Base-by-base conservation (phyloP, 2,888 invertebrate genomes). In the Cerceris ruficornis region DNA sequence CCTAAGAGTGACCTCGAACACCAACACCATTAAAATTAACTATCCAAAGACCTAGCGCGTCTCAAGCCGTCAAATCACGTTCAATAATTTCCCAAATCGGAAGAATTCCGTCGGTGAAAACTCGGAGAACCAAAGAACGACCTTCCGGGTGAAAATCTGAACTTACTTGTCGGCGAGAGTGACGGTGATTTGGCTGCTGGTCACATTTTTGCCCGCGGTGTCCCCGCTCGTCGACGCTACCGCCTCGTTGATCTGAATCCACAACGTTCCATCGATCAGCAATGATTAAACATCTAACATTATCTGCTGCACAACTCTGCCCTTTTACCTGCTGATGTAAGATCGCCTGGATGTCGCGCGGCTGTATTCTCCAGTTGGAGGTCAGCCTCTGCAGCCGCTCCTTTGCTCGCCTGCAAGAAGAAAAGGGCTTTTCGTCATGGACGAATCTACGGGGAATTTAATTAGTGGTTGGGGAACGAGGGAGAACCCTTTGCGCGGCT, bases 301-400 rank as follows among this genome's bases (percentile, higher is more conserved):
- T 15, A 14, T n/a, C 2, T 5, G 43, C 17, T 17, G 15, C 7
- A 7, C 0, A 7, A 17, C n/a, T 52, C 28, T 52, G 52, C n/a
- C 58, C 72, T 50, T 78, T 82, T 89, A 91, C 92, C 91, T 91
- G 90, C 84, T 91, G 90, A 84, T 91, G 90, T 69, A 90, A 81
- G 84, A 91, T 91, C 66, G 91, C 89, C 83, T 92, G 88, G 79
- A 92, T 92, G 82, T 92, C 92, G 73, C 89, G 89, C 76, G 98
- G 98, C 88, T 97, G 97, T 94, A 98, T 97, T 89, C 97, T 95
- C 93, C 97, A 97, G 94, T 98, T 96, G 86, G 97, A 97, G 81
- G 98, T 97, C 91, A 98, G 95, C 91, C 97, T 95, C 94, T 98
- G 98, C 92, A 98, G 94, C 90, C 98, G 96, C 94, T 98, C 97